Evolutionary conservation across 2,888 invertebrate genomes (phyloP).

Genomic region (Hirtodrosophila duncani): DNA sequence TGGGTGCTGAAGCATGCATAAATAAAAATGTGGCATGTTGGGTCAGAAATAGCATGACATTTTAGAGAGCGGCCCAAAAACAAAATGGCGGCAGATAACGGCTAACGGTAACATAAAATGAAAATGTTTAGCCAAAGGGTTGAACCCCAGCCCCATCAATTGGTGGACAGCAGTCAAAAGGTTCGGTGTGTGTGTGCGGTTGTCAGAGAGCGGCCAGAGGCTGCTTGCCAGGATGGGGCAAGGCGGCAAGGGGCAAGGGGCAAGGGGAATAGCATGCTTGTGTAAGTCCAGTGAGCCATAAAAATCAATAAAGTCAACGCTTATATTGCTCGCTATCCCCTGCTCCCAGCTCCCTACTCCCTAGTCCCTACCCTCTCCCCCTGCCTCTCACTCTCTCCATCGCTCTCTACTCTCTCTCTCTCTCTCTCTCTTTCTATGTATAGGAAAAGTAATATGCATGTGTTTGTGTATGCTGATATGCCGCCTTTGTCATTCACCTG

Average conservation of each 20-base stretch:
- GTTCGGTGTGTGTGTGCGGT: no score
- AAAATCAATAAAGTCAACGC: slow-evolving; percentile 64
- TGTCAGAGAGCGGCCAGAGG: no score
- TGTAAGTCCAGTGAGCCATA: slow-evolving; percentile 57
- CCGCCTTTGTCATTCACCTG: slow-evolving; percentile 45
- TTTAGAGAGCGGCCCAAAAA: slow-evolving; percentile 48
- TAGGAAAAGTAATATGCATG: slow-evolving; percentile 2
- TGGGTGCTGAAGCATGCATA: slow-evolving; percentile 52
- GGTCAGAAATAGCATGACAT: slow-evolving; percentile 72
- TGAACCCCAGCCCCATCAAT: slow-evolving; percentile 16
- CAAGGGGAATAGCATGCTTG: neutral
- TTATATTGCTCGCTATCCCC: slow-evolving; percentile 7
- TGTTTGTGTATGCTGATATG: neutral
- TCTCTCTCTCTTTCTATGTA: neutral
- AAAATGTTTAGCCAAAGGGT: slow-evolving; percentile 63
- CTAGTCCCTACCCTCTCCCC: neutral
- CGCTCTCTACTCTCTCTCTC: no score
- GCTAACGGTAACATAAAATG: slow-evolving; percentile 48
- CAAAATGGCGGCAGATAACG: slow-evolving; percentile 65
- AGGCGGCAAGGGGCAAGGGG: neutral
- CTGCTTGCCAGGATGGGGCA: slow-evolving; percentile 9
- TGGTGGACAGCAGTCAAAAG: no score
- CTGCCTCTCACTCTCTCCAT: no score
- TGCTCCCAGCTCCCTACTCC: neutral
- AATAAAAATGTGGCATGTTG: slow-evolving; percentile 71